phyloP scores from a whole-genome alignment of 2,113 vertebrate genomes.

The Cygnus buccinator region DNA sequence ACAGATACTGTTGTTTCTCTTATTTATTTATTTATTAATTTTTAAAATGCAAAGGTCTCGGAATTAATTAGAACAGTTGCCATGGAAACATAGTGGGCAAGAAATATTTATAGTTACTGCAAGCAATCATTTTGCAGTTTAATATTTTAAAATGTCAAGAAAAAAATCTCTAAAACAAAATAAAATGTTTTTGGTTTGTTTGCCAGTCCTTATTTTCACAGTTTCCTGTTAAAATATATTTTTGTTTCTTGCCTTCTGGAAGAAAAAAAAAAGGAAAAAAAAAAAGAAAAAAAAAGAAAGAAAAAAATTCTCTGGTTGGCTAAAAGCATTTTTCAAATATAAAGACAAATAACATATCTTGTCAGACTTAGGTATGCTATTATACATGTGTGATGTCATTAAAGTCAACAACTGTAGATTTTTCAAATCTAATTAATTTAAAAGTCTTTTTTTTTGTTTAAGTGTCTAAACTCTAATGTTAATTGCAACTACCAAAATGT shows the following conservation, averaged over 20 bases:
- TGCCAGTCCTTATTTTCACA: neutral
- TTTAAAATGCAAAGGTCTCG: conserved; percentile 49
- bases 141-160: conserved; percentile 70
- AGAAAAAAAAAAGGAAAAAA: neutral
- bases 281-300: neutral
- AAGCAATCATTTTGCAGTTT: conserved; percentile 68
- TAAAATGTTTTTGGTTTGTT: neutral
- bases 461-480: neutral
- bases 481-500: neutral
- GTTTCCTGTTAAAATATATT: conserved; percentile 5
- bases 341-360: neutral
- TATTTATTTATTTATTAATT: neutral
- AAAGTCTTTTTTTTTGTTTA: neutral
- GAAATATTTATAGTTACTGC: conserved; percentile 74
- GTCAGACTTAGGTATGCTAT: neutral
- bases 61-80: conserved; percentile 73
- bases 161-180: conserved; percentile 42
- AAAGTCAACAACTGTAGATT: neutral
- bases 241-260: neutral
- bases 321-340: neutral
- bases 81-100: conserved; percentile 70
- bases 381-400: neutral
- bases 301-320: neutral
- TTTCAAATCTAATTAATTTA: conserved; percentile 1
- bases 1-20: conserved; percentile 54